Evolutionary conservation across 1,140 invertebrate species (phyloP), one percentile per base, ranked within the genome.

Genomic region (Ceratoteleas bidentatus): DNA sequence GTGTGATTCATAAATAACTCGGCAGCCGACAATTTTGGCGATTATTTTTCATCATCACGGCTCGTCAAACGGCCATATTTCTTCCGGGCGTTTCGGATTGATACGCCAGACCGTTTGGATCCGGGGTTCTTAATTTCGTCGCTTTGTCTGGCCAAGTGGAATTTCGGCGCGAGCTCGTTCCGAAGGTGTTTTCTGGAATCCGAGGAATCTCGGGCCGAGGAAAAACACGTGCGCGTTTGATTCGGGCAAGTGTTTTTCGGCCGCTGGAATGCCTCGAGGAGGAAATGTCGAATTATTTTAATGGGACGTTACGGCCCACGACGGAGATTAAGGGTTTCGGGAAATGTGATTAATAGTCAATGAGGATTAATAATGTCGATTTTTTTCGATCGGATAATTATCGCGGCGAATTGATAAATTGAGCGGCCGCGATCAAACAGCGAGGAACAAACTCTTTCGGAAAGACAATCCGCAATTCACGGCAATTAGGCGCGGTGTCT

Each of bases 181-280:
- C 16, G 74, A 69, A 77, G 74, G 74, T 64, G 74, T 77, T 77
- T 77, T 77, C 65, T 77, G 65, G 74, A 69, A 77, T 77, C 32
- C 52, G 33, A 77, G 16, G 65, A 69, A 77, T 77, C 62, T 77
- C 52, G 33, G 36, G 24, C 50, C 49, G 58, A 64, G 65, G 49
- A 62, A 56, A 68, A 77, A 77, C 58, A 69, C 74, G 74, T 69
- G 62, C 56, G 57, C 32, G 56, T 76, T 76, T 61, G 64, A 76
- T 76, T 68, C 73, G 15, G 49, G 57, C 73, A 68, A 76, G 73
- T 76, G 72, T 66, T 76, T 68, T 76, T 68, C 73, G 74, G 40
- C 13, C 24, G 14, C 49, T 62, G 49, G 64, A 54, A 77, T 69
- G 54, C 64, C 45, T 52, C 11, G 50, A 10, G 62, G 52, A 77